These are phyloP conservation scores for Toxostoma redivivum DNA, from an alignment of 2,113 vertebrate genomes.

Conservation along the genomic window DNA sequence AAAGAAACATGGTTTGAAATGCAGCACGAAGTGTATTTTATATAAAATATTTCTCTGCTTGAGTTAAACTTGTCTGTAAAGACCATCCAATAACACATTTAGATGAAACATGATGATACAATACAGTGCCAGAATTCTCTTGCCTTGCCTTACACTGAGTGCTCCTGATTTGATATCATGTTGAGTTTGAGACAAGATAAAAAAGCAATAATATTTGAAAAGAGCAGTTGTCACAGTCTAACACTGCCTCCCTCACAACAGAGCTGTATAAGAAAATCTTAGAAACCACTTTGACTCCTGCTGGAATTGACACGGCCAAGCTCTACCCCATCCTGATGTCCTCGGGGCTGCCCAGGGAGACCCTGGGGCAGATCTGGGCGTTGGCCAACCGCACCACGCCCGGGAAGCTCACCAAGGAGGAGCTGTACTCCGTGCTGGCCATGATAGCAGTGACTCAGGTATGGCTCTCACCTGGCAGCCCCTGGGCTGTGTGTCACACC, in stretches of 20 bases:
- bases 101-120: not conserved
- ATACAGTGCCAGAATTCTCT: not conserved
- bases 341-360: conserved; percentile 93
- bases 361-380: conserved; percentile 96
- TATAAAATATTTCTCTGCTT: not conserved
- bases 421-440: conserved; percentile 91
- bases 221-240: not conserved
- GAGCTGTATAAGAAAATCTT: conserved; percentile 95
- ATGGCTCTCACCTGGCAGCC: not conserved
- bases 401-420: conserved; percentile 95
- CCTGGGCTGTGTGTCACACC: fast-evolving
- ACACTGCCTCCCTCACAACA: conserved; percentile 56
- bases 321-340: conserved; percentile 98
- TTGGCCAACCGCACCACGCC: conserved; percentile 94
- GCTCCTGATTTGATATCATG: not conserved
- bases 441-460: conserved; percentile 96
- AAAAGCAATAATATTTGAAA: not conserved
- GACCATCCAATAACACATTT: not conserved
- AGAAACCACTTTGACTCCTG: conserved; percentile 88
- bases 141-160: not conserved
- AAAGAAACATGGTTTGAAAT: not conserved
- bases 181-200: not conserved
- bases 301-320: conserved; percentile 95
- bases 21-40: not conserved
- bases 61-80: not conserved